phyloP scores from a whole-genome alignment of 2,113 vertebrate genomes.

The Artemisiospiza belli region DNA sequence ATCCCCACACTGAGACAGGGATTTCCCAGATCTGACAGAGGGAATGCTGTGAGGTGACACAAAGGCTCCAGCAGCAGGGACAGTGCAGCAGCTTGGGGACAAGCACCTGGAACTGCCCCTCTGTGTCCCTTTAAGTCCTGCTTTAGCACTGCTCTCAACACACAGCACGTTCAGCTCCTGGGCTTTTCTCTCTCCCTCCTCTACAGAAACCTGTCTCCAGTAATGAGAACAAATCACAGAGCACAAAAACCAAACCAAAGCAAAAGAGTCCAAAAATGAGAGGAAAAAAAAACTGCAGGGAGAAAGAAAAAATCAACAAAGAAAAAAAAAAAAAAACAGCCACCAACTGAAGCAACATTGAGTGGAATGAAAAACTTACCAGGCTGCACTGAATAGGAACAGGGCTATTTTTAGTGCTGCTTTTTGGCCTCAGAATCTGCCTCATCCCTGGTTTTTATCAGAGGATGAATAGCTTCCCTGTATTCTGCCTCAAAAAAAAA shows the following conservation, averaged over 20 bases:
- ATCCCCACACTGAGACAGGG: rapidly evolving
- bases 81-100: background rate
- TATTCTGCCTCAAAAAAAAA: background rate
- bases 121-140: constrained; percentile 80
- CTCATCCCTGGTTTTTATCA: background rate
- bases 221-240: constrained; percentile 60
- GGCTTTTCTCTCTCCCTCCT: constrained; percentile 83
- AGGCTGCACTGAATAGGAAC: background rate
- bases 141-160: constrained; percentile 84
- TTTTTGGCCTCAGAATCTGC: background rate
- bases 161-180: constrained; percentile 82
- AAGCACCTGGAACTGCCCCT: background rate
- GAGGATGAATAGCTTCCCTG: background rate
- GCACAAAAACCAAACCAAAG: constrained; percentile 54
- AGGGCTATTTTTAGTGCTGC: constrained; percentile 1
- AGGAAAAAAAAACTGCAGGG: constrained; percentile 1
- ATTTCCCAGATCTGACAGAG: background rate
- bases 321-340: background rate
- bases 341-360: background rate
- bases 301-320: background rate
- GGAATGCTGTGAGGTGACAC: background rate
- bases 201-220: constrained; percentile 83
- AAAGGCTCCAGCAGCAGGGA: background rate
- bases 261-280: constrained; percentile 29
- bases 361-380: constrained; percentile 8